Conservation (phyloP, 1,140 invertebrate genomes). For the Platyscapa corneri region DNA sequence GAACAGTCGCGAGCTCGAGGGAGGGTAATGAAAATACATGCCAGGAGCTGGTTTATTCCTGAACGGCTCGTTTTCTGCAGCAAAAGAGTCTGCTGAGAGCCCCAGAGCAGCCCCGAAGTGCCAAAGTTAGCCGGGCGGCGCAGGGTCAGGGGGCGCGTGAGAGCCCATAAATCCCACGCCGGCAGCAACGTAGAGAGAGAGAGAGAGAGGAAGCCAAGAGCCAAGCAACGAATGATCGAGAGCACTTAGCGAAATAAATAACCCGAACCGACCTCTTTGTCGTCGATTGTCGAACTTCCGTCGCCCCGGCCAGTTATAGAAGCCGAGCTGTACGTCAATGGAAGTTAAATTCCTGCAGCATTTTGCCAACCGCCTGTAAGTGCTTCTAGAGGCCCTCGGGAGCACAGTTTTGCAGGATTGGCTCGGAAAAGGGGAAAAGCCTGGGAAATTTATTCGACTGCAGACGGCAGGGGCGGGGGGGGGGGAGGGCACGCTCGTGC, state of each 20-base stretch:
- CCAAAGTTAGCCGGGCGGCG: background rate
- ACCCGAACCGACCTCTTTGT: constrained; percentile 69
- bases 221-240: constrained; percentile 70
- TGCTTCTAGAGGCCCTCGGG: constrained; percentile 4
- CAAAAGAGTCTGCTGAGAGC: background rate
- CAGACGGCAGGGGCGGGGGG: no score
- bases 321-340: constrained; percentile 40
- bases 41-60: background rate
- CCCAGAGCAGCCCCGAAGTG: background rate
- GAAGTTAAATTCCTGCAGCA: constrained; percentile 46
- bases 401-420: background rate
- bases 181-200: background rate
- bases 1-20: no score
- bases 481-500: background rate
- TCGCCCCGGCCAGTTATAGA: constrained; percentile 53
- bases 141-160: background rate
- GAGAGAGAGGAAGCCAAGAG: constrained; percentile 35
- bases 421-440: background rate
- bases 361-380: constrained; percentile 45
- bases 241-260: constrained; percentile 73
- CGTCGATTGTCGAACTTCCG: constrained; percentile 71
- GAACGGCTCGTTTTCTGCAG: background rate
- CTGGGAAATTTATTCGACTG: constrained; percentile 35
- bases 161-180: constrained; percentile 19
- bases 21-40: constrained; percentile 19